phyloP scores from a whole-genome alignment of 2,888 invertebrate genomes.

The Liodrosophila aerea region DNA sequence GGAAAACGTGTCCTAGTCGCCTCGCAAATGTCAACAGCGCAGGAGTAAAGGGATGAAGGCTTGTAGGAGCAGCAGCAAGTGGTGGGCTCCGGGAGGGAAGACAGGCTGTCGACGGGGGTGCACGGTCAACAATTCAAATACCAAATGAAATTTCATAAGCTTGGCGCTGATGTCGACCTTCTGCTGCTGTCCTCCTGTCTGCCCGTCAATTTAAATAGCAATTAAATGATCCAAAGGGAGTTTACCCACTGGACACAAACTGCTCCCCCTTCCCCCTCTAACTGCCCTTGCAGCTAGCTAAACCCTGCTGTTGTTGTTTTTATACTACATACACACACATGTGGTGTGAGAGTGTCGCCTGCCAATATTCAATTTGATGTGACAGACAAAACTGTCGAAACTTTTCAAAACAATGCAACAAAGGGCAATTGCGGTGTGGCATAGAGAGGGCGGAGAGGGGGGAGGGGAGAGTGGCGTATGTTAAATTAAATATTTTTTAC shows the following conservation, averaged over 20 bases:
- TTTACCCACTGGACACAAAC: background rate
- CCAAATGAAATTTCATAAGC: constrained; percentile 73
- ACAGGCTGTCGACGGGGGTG: background rate
- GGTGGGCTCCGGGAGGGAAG: background rate
- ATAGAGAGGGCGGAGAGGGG: constrained; percentile 1
- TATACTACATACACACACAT: too few relatives aligned
- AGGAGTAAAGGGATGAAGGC: background rate
- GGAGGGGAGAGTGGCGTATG: constrained; percentile 18
- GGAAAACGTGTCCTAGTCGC: constrained; percentile 61
- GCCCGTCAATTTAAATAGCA: constrained; percentile 65
- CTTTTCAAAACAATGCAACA: constrained; percentile 62
- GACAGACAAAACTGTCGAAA: constrained; percentile 68
- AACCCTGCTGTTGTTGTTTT: constrained; percentile 3
- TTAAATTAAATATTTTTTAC: constrained; percentile 45
- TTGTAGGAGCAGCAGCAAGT: background rate
- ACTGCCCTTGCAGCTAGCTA: background rate
- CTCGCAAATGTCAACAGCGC: constrained; percentile 54
- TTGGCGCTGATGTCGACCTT: constrained; percentile 10
- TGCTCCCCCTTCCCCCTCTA: too few relatives aligned
- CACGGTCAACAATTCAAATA: constrained; percentile 64
- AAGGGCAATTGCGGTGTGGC: background rate
- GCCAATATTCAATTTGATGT: constrained; percentile 41
- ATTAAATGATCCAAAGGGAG: constrained; percentile 56
- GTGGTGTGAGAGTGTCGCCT: background rate
- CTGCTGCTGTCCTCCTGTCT: constrained; percentile 13